phyloP scores from a whole-genome alignment of 2,113 vertebrate genomes.

The Silurus meridionalis region DNA sequence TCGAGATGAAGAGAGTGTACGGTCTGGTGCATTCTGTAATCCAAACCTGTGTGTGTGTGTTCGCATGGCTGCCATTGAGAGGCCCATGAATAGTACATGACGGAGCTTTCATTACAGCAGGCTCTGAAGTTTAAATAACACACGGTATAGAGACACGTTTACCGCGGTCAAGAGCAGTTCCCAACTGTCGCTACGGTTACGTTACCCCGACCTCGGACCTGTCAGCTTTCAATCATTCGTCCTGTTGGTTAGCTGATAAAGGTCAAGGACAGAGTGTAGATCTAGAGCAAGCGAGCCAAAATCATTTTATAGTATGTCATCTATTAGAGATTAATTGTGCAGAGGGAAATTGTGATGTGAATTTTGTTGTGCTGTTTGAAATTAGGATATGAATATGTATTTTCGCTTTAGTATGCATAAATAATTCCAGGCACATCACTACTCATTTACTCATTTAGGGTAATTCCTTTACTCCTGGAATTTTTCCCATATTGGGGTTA shows the following conservation, averaged over 20 bases:
- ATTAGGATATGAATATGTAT: not conserved
- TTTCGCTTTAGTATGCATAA: not conserved
- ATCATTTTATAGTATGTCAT: not conserved
- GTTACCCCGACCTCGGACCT: constrained; percentile 42
- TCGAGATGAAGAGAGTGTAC: constrained; percentile 48
- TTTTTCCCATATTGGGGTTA: not conserved
- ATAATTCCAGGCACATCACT: not conserved
- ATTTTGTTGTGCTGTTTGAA: not conserved
- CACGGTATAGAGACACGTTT: constrained; percentile 67
- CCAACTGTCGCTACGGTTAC: constrained; percentile 45
- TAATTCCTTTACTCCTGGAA: not conserved
- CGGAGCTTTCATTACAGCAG: constrained; percentile 70
- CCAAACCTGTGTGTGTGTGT: constrained; percentile 61
- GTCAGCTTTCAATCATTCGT: constrained; percentile 47
- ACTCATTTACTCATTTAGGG: not conserved
- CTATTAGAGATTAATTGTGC: not conserved
- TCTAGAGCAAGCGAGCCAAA: constrained; percentile 26
- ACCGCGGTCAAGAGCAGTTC: constrained; percentile 71
- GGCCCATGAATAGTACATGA: constrained; percentile 77
- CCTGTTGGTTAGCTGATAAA: constrained; percentile 18
- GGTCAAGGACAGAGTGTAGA: constrained; percentile 41
- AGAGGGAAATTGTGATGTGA: not conserved
- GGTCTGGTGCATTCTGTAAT: constrained; percentile 60
- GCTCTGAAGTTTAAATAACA: constrained; percentile 73
- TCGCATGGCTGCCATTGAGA: constrained; percentile 53